Base-by-base conservation (phyloP, 2,113 vertebrate species). In the Hemibagrus wyckioides region DNA sequence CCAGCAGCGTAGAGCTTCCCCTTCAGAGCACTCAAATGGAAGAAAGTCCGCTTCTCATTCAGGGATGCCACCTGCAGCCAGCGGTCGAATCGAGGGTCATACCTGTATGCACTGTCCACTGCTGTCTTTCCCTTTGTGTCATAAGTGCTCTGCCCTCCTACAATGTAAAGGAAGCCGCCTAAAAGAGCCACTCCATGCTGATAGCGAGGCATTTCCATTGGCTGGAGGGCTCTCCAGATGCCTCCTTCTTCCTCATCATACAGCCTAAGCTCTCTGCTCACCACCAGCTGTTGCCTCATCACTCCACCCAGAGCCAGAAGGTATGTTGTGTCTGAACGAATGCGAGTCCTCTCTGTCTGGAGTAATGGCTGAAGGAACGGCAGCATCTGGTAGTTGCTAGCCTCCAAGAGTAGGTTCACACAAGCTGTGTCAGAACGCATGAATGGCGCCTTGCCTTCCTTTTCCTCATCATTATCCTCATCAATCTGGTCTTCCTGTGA, bases 321-420 rank as follows among this genome's bases (percentile, higher is more conserved):
- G 79, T 95, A 94, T 0, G 93, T 96, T 89, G 93, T 73, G 30
- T 95, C 88, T 0, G 95, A 96, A 39, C 96, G 95, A 80, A 96
- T 96, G 63, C 82, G 92, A 0, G 95, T 96, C n/a, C 96, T 92
- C 79, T 96, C 95, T 0, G 94, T 95, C 84, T 96, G 96, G 89
- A 96, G 91, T 1, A 88, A 88, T 0, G 96, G 96, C 91, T 96
- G 95, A 92, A 96, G 94, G 93, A 93, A 95, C 0, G 96, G 96
- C 93, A 96, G 94, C 95, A 96, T 96, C 93, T 96, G 96, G 91
- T 96, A 96, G 92, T 96, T 96, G 90, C 95, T 96, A 87, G 96
- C 96, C 91, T 96, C 96, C 88, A 96, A 93, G 82, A 96, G 93
- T 3, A 96, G 95, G 93, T 95, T 96, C 19, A 96, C 94, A 4